Conservation (phyloP, 2,113 vertebrate genomes). For the Nesogale talazaci region DNA sequence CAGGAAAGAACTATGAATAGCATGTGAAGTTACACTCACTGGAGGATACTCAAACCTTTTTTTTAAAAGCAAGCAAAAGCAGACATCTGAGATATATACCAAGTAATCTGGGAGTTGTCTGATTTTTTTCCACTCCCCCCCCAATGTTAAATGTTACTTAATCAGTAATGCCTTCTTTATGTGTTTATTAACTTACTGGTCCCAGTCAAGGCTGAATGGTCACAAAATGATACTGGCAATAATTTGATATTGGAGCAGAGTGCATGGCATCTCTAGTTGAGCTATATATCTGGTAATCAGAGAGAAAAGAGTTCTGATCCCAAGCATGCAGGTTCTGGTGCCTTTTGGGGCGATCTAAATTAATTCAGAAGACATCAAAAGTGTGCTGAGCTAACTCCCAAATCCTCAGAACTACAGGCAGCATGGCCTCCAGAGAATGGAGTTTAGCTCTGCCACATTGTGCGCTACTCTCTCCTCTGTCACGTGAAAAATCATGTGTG, state of each 20-base stretch:
- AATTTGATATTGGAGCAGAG: background rate
- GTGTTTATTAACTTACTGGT: background rate
- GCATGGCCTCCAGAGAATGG: no score
- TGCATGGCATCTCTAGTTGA: background rate
- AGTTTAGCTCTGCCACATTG: no score
- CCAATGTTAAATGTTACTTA: no score
- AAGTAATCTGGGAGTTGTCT: background rate
- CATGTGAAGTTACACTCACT: constrained; percentile 56
- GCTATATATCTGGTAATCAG: background rate
- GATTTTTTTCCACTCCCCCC: background rate
- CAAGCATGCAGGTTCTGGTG: background rate
- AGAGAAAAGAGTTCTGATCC: background rate
- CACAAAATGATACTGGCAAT: background rate
- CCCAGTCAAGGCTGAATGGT: background rate
- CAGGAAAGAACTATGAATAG: constrained; percentile 74
- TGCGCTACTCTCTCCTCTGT: no score
- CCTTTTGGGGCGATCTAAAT: constrained; percentile 21
- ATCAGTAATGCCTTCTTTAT: no score
- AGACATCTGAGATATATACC: background rate
- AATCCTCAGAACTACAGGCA: no score
- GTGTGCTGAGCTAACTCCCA: background rate
- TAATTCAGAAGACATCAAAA: constrained; percentile 10
- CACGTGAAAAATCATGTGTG: no score
- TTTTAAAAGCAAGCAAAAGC: background rate
- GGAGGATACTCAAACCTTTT: background rate